Evolutionary conservation across 2,888 invertebrate genomes (phyloP), one percentile per base, ranked within the genome.

Genomic region (Dorcus hopei): DNA sequence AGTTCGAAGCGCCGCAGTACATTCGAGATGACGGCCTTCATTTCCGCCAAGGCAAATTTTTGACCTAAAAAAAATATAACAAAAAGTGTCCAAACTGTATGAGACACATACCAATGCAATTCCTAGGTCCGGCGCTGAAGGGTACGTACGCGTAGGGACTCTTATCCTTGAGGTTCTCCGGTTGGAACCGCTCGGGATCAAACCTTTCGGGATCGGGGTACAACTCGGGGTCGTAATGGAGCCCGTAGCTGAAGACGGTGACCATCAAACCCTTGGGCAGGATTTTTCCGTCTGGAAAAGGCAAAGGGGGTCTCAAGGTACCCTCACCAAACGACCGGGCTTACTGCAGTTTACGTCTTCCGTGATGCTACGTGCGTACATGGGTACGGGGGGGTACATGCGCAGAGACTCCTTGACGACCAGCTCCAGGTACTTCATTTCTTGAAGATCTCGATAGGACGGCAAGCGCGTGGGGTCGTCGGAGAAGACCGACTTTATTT

Each of bases 181-280:
- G 70, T 19, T 74, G 63, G 66, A 77, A 77, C 42, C 74, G 69
- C 57, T 77, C 76, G 1, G 77, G 77, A 78, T 68, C 65, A 49
- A 73, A 82, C 45, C 74, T 77, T 52, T 82, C 72, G 0, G 86
- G 84, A 59, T 85, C 78, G 0, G 84, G 80, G 67, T 78, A 85
- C 19, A 80, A 68, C 3, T 80, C 77, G 1, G 80, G 77, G 64
- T 81, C 75, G 19, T 82, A 73, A 66, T 86, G 85, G 59, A 81
- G 70, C 38, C 77, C 74, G 55, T 72, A 78, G n/a, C 80, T 75
- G 47, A 80, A 75, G 2, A 84, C 63, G 2, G 77, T 71, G 0
- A 82, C 60, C 1, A 78, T 72, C 1, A 79, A 74, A 3, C 78
- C 77, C 61, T 78, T 78, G 0, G 79, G 74, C 8, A 68, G 65